Evolutionary conservation across 2,113 vertebrate genomes (phyloP), one percentile per base, ranked within the genome.

Genomic region (Geothlypis trichas): DNA sequence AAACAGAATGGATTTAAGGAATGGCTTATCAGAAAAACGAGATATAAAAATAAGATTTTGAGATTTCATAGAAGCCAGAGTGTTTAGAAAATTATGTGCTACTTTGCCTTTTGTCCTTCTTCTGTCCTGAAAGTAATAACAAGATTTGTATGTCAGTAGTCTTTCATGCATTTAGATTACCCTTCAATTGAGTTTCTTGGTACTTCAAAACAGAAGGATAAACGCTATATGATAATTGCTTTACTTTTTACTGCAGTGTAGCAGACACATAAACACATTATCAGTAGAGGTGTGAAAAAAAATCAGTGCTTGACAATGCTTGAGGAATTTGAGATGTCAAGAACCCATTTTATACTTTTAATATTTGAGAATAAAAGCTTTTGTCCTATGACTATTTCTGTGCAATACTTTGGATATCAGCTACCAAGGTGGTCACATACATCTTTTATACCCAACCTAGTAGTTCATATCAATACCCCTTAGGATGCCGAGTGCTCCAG

Each of bases 81-180:
- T 41, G 33, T 93, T 90, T 81, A 88, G 72, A 30, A 88, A 88
- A 75, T 61, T 2, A 61, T 68, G 42, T 44, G n/a, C 33, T 44
- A 12, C 37, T 73, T 68, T 92, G 41, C 26, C 58, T 91, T 96
- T 74, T 89, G 77, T 84, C 83, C 83, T 95, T 52, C 79, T 80
- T 57, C 93, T 84, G 84, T 73, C 89, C 74, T 82, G 71, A 87
- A 92, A 92, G 81, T 41, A 75, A 46, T 17, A 87, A 54, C 54
- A 33, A 84, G 62, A 54, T 87, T 73, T 85, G 49, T 82, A 33
- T 68, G 82, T 91, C 69, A 62, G 67, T 73, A 79, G 58, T 68
- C 77, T 91, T 94, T 87, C 77, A 94, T 93, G 93, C 93, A 96
- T 94, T 93, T 96, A 94, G 87, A 88, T 96, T 94, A 88, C 59